A percentile compares a stretch with the other conserved stretches of the same genome.
Conservation (phyloP, 2,113 vertebrate species). For the Echinops telfairi region DNA sequence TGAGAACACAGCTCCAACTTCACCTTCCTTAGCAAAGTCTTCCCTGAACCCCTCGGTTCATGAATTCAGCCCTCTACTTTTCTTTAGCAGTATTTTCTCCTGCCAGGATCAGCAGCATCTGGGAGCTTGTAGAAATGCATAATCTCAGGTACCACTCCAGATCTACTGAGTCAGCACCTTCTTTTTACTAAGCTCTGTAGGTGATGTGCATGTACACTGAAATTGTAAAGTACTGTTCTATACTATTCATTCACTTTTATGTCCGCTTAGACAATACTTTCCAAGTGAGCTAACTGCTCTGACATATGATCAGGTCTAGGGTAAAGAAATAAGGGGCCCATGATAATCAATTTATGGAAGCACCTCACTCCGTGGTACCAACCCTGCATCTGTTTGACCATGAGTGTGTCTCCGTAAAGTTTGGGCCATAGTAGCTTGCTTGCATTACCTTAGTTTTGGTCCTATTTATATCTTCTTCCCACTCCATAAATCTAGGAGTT, state of each 20-base stretch:
- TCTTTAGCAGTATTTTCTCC: slow-evolving; percentile 13
- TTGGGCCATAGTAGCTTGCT: not conserved
- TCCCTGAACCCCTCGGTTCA: not conserved
- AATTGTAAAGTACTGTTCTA: slow-evolving; percentile 37
- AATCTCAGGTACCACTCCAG: not conserved
- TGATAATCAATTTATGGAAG: not conserved
- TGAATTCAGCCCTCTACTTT: not conserved
- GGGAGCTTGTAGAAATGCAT: not conserved
- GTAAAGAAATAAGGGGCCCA: not conserved
- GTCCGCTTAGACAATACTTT: slow-evolving; percentile 26
- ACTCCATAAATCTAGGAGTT: not conserved
- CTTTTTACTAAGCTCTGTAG: not conserved
- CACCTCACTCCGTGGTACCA: not conserved
- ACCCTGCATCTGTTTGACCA: not conserved
- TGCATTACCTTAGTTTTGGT: not conserved
- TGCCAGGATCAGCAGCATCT: not conserved
- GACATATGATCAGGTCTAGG: not conserved
- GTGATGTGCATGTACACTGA: not conserved
- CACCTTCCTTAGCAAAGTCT: not conserved
- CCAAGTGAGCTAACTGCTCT: not conserved
- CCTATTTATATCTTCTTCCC: not conserved
- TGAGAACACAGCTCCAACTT: not conserved
- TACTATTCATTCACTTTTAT: not conserved
- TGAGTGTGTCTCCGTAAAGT: not conserved
- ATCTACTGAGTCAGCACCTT: not conserved